These are phyloP conservation scores for Cartodere bifasciata DNA, from an alignment of 2,888 invertebrate species.

Conservation along the genomic window DNA sequence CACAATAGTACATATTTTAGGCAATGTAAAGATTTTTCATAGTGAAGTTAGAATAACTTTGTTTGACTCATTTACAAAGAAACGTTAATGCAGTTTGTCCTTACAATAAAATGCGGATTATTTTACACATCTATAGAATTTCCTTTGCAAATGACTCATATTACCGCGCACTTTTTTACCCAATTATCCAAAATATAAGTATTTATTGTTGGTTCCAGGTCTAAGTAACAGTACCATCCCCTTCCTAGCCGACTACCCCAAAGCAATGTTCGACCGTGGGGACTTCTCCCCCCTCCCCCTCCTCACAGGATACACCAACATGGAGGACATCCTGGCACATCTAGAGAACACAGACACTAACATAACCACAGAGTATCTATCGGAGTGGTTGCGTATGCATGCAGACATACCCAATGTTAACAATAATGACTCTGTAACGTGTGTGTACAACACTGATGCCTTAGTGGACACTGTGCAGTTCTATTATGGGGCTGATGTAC, in stretches of 20 bases:
- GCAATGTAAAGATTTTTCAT: no score
- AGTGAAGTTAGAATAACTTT: no score
- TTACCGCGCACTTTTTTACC: no score
- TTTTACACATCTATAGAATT: no score
- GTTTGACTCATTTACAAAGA: no score
- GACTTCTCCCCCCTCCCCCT: slow-evolving; percentile 56
- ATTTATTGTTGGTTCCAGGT: no score
- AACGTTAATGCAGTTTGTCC: no score
- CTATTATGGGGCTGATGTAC: slow-evolving; percentile 57
- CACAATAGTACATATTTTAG: no score
- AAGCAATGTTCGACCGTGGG: slow-evolving; percentile 46
- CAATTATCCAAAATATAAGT: no score
- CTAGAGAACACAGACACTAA: no score
- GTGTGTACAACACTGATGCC: slow-evolving; percentile 50
- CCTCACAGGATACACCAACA: slow-evolving; percentile 59
- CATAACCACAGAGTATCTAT: slow-evolving; percentile 51
- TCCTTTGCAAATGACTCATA: no score
- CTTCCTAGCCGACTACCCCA: slow-evolving; percentile 57
- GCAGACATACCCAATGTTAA: slow-evolving; percentile 43
- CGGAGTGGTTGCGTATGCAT: slow-evolving; percentile 22
- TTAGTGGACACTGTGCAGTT: slow-evolving; percentile 62
- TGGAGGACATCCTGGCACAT: slow-evolving; percentile 68
- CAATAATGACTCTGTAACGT: slow-evolving; percentile 37
- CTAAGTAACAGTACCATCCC: slow-evolving; percentile 51
- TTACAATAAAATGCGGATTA: no score